Evolutionary conservation across 2,888 invertebrate genomes (phyloP).

Genomic region (Phlogophora meticulosa): DNA sequence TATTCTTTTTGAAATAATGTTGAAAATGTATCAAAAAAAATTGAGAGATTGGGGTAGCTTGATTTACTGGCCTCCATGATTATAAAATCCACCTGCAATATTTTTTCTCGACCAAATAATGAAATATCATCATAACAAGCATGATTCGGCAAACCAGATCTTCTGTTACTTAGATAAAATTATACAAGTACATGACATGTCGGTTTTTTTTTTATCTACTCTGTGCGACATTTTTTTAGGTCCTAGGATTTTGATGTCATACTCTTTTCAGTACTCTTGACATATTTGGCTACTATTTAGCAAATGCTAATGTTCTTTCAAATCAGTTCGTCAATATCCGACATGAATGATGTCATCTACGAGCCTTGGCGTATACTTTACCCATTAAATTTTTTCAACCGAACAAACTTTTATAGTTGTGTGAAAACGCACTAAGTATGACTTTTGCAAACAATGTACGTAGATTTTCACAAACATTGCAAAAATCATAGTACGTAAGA

Average conservation of each 20-base stretch:
- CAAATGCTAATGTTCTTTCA: constrained; percentile 33
- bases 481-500: not conserved
- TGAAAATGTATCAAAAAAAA: no score
- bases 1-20: no score
- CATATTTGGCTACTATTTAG: constrained; percentile 42
- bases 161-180: no score
- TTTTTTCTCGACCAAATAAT: not conserved
- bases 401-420: not conserved
- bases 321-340: constrained; percentile 14
- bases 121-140: constrained; percentile 5
- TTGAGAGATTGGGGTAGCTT: no score
- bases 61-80: no score
- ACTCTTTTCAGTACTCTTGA: constrained; percentile 19
- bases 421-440: not conserved
- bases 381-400: constrained; percentile 1
- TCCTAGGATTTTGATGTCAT: constrained; percentile 54
- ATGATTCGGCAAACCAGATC: constrained; percentile 7
- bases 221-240: constrained; percentile 27
- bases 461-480: no score
- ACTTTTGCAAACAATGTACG: no score
- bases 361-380: not conserved
- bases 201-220: constrained; percentile 39
- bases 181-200: constrained; percentile 2
- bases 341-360: constrained; percentile 44
- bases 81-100: not conserved